Base-by-base conservation (phyloP, 2,797 vertebrate genomes). In the Corythornis leucogaster region DNA sequence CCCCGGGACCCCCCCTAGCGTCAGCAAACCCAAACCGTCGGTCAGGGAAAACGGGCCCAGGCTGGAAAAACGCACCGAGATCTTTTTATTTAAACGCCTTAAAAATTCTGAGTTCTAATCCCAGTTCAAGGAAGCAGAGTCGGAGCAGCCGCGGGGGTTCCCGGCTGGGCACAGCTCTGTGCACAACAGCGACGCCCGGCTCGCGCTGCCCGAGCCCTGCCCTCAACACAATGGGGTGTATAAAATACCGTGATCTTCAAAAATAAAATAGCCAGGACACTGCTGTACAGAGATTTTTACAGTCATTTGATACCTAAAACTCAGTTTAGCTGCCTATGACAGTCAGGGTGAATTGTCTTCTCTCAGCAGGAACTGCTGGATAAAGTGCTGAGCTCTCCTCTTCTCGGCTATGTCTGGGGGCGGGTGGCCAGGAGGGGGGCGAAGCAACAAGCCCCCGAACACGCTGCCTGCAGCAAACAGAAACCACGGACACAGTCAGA, bases 351-450 rank as follows among this genome's bases (percentile, higher is more conserved):
- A 89, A 43, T 68, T 69, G 22, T 83, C 81, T 57, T 86, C 80
- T 25, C 25, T 95, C 48, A 81, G 4, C 63, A 99, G 98, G 96
- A 99, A 99, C 87, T 98, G 98, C 28, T 93, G 98, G 95, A 99
- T 98, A 59, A 99, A 99, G 40, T 98, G 98, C 96, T 98, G 98
- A n/a, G 98, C 98, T 93, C 98, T 99, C 96, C 97, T 98, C 97
- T 99, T 99, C 71, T 98, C 98, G 1, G 88, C 80, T 9, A 98
- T 96, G 80, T 98, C 98, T 15, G 98, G 98, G 6, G 97, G 96
- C 12, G 92, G 95, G 2, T 57, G 83, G 7, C 75, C 85, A 2
- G 98, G 95, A 15, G 98, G 97, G 18, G 98, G 98, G 35, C 98
- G 98, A 58, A 99, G 97, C 21, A 99, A 83, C 94, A 99, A 96